Evolutionary conservation across 2,797 vertebrate species (phyloP), one percentile per base, ranked within the genome.

Genomic region (Enteromius trimaculatus): DNA sequence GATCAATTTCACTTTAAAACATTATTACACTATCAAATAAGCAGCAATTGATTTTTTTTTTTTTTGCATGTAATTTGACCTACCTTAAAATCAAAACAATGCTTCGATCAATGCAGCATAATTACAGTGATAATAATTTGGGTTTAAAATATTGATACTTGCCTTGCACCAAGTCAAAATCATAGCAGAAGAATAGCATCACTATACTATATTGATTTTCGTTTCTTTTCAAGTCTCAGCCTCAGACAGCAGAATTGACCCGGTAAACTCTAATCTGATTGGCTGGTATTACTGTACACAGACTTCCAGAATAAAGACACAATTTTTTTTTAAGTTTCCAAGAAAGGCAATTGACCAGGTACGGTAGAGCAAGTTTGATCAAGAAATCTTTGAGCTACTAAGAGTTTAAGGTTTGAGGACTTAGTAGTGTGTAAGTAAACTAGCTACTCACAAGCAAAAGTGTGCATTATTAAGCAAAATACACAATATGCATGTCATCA

Each of bases 1-100:
- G 5, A 44, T 77, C 37, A 26, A 29, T 62, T 77, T 77, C 53
- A 26, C 37, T 77, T 44, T 44, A 44, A 77, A 60, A 44, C 16
- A 10, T 13, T 44, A 77, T 29, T 62, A 1, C 23, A 11, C 9
- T 44, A 77, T 29, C 62, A 21, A 60, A 62, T 29, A 6, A 42
- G 34, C 10, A 62, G 4, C 53, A 29, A 44, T 44, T 29, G n/a
- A 62, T 77, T 62, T 62, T 42, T 44, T n/a, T n/a, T n/a, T n/a
- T n/a, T n/a, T n/a, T n/a, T 19, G 6, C 1, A 17, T 58, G 8
- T 37, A 55, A 21, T 39, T 29, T 26, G n/a, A 11, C 75, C 75
- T 44, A 7, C 37, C 31, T 62, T 26, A 62, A 62, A 77, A 62
- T 60, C 8, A 29, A 62, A 42, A 23, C 21, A 44, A 14, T 13